phyloP scores from a whole-genome alignment of 1,140 invertebrate genomes.

The Hypothenemus hampei region DNA sequence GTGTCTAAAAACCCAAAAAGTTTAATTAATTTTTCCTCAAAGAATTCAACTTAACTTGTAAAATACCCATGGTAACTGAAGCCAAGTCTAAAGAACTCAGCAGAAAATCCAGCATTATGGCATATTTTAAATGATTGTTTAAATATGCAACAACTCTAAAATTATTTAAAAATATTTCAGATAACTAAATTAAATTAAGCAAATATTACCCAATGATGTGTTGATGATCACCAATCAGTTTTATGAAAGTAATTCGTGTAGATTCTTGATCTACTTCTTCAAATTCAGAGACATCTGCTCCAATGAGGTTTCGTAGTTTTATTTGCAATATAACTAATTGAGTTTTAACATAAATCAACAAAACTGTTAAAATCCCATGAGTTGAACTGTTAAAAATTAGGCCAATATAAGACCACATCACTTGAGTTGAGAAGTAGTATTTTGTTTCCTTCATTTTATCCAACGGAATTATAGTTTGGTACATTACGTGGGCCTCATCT shows the following conservation, averaged over 20 bases:
- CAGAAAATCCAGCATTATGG: constrained; percentile 12
- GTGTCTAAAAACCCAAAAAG: not conserved
- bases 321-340: constrained; percentile 10
- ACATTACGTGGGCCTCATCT: constrained; percentile 1
- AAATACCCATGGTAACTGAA: not conserved
- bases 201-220: not conserved
- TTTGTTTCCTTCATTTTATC: not conserved
- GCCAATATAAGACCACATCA: not conserved
- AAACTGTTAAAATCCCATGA: not conserved
- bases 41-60: not conserved
- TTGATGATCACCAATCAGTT: no score
- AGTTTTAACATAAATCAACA: constrained; percentile 3
- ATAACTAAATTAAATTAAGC: not conserved
- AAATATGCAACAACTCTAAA: constrained; percentile 6
- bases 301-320: not conserved
- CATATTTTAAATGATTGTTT: constrained; percentile 1
- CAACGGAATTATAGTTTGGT: constrained; percentile 4
- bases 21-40: not conserved
- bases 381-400: not conserved
- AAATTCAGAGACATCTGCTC: not conserved
- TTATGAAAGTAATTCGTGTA: no score
- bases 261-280: no score
- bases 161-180: not conserved
- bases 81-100: constrained; percentile 12
- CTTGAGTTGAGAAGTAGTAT: not conserved